These are phyloP conservation scores for Volucella inanis DNA, from an alignment of 2,888 invertebrate genomes.

Conservation along the genomic window DNA sequence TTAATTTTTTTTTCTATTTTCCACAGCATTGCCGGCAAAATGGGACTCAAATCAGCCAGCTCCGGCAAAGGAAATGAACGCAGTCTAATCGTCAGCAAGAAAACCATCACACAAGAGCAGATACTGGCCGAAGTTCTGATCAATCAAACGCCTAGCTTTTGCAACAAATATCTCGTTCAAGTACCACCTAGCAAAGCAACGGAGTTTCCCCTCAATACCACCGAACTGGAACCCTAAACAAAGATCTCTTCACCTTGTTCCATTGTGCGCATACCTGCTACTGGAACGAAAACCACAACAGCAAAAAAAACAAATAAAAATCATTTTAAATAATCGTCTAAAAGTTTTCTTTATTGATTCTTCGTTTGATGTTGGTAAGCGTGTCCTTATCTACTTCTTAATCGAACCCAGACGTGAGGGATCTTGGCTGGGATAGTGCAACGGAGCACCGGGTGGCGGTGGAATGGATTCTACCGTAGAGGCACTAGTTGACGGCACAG, in stretches of 20 bases:
- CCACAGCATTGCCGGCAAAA: constrained; percentile 82
- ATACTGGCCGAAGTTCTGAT: constrained; percentile 80
- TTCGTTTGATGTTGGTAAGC: background rate
- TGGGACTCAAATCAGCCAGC: constrained; percentile 84
- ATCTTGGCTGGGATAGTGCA: constrained; percentile 99
- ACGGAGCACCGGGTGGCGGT: constrained; percentile 84
- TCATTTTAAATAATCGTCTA: background rate
- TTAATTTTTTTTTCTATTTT: background rate
- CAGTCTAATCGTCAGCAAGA: constrained; percentile 81
- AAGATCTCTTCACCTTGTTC: background rate
- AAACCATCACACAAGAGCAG: constrained; percentile 76
- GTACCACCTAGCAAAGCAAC: constrained; percentile 80
- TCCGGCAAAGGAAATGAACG: constrained; percentile 83
- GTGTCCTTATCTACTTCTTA: constrained; percentile 78
- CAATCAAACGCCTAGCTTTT: constrained; percentile 78
- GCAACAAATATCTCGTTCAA: constrained; percentile 81
- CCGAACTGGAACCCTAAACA: constrained; percentile 76
- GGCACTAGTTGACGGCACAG: constrained; percentile 81
- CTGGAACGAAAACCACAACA: constrained; percentile 21
- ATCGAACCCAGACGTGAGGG: constrained; percentile 93
- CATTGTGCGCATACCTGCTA: constrained; percentile 24
- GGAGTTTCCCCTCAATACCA: constrained; percentile 79
- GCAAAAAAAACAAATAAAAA: constrained; percentile 23
- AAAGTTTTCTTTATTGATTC: background rate
- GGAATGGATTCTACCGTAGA: constrained; percentile 79